Evolutionary conservation across 2,797 vertebrate species (phyloP), one percentile per base, ranked within the genome.

Genomic region (Pangasius larnaudii): DNA sequence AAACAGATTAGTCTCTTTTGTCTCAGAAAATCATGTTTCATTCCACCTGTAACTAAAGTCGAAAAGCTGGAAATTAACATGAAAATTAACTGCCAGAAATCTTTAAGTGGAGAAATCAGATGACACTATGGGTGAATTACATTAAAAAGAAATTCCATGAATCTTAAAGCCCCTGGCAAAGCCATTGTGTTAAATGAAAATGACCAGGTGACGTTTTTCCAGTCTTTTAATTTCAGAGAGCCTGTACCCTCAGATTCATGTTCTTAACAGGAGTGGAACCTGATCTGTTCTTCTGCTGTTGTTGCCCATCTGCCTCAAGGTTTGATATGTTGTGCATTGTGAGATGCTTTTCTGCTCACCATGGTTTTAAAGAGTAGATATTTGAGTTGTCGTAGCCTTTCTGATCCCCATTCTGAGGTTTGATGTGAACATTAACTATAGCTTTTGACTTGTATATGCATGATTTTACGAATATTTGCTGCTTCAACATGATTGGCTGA

Each of bases 21-120:
- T 74, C n/a, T 71, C 16, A 24, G 53, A 74, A 49, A 87, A 63
- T 36, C n/a, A 61, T 49, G 51, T 49, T 72, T 82, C 86, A 82
- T 39, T 87, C 46, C 46, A 19, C 36, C 18, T n/a, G 56, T 65
- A 61, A 82, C 22, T 61, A 14, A 82, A 71, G 11, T 75, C 18
- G 33, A 87, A 82, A 82, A 22, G 65, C 65, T 58, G 51, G 36
- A 42, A 85, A 61, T 85, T 46, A 27, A 24, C 33, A 42, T 56
- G 67, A 39, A 85, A 46, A 85, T 75, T 61, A 46, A 24, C 53
- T 63, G 56, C 18, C 39, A 75, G 5, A 77, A 85, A 49, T 33
- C 27, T 49, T 61, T 63, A 59, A 42, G 49, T 36, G 13, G 19
- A 18, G 13, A 39, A 51, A 59, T 24, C 6, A 53, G n/a, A 58